phyloP scores from a whole-genome alignment of 2,888 invertebrate genomes.

The Nemapogon koenigi region DNA sequence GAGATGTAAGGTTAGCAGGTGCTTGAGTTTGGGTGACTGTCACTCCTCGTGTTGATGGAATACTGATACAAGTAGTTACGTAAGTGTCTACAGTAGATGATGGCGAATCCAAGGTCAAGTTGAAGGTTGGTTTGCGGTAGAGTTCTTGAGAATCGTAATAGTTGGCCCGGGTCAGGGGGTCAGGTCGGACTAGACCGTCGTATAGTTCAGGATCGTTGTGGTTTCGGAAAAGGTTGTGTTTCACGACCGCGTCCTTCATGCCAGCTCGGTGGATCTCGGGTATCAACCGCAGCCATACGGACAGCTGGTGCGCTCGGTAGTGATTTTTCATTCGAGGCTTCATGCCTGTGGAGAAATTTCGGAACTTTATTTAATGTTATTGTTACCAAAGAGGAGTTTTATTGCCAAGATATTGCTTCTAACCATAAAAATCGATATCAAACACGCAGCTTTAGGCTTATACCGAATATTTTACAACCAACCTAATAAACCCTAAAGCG shows the following conservation, averaged over 20 bases:
- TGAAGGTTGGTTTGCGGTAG: constrained; percentile 66
- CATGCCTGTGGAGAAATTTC: constrained; percentile 73
- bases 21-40: constrained; percentile 45
- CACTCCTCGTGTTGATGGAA: constrained; percentile 72
- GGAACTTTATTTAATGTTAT: constrained; percentile 11
- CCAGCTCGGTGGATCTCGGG: constrained; percentile 90
- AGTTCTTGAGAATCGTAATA: constrained; percentile 69
- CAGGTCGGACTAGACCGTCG: constrained; percentile 87
- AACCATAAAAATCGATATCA: too few relatives aligned
- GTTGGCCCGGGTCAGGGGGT: constrained; percentile 74
- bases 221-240: constrained; percentile 90
- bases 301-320: constrained; percentile 95
- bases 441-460: too few relatives aligned
- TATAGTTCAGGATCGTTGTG: constrained; percentile 89
- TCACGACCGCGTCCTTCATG: constrained; percentile 87
- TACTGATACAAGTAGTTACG: constrained; percentile 74
- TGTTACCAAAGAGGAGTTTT: neutral
- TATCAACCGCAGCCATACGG: constrained; percentile 93
- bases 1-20: constrained; percentile 71
- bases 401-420: neutral
- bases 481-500: too few relatives aligned
- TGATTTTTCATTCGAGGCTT: constrained; percentile 93
- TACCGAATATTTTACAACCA: too few relatives aligned
- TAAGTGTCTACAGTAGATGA: constrained; percentile 68
- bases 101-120: constrained; percentile 57